Base-by-base conservation (phyloP, 2,888 invertebrate species). In the Phalera bucephala region DNA sequence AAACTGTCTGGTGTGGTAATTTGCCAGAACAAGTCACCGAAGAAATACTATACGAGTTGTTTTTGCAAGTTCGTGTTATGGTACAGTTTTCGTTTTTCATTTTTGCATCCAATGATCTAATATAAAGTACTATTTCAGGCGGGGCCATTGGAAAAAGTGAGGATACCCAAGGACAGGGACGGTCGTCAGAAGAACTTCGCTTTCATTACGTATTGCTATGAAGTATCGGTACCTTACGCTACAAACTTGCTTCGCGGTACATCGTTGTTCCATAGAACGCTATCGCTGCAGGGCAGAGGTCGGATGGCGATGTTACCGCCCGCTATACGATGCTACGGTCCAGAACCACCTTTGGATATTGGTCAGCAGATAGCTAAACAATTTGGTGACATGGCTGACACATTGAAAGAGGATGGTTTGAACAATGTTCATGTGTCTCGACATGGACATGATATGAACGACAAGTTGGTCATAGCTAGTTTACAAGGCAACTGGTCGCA, bases 1-100 rank as follows among this genome's bases (percentile, higher is more conserved):
- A 93, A 65, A 96, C 95, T 0, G 70, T 96, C 29, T 97, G 93
- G 91, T 95, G 95, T 72, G 96, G 95, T n/a, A 96, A 96, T 90
- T 76, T 97, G 46, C 90, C 93, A 13, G 94, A 95, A 12, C 93
- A 93, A 74, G 93, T 94, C 1, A 94, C 95, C 0, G 96, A 97
- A 71, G 95, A 95, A 64, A 59, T 96, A 26, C 84, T 97, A 0
- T 96, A 94, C 62, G 97, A 97, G 77, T 83, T 97, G 26, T 97
- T 97, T 80, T 72, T 96, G 27, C 96, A 96, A 93, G 95, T 95
- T 44, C 42, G 49, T 41, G 15, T 9, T 9, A 0, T 9, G 2
- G 4, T 12, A 15, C 15, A 2, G 4, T 8, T 28, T 15, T 14
- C 6, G 10, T 28, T 14, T 6, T 4, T 19, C 4, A 5, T 19